Conservation (phyloP, 2,888 invertebrate genomes). For the Philereme vetulata region DNA sequence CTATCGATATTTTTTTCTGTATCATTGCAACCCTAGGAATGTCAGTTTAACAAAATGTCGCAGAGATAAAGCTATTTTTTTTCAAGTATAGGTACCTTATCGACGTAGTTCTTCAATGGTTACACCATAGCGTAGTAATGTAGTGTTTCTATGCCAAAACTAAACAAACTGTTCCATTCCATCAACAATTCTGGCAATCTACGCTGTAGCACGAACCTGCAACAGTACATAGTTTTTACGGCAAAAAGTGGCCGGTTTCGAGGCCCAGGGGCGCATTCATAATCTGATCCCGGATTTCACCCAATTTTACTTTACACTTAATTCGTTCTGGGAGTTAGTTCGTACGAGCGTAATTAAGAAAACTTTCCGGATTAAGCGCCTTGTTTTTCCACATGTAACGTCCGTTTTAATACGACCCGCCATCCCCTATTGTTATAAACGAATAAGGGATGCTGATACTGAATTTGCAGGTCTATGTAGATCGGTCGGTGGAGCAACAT, state of each 20-base stretch:
- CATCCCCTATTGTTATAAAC: constrained; percentile 37
- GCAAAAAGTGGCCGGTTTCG: constrained; percentile 21
- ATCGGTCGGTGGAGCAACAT: constrained; percentile 59
- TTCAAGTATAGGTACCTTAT: too few species aligned
- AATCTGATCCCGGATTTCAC: constrained; percentile 66
- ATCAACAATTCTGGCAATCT: constrained; percentile 10
- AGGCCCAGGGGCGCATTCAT: constrained; percentile 51
- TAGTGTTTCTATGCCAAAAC: not conserved
- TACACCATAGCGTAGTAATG: too few species aligned
- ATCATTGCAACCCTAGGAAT: too few species aligned
- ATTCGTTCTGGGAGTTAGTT: constrained; percentile 79
- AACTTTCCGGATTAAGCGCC: constrained; percentile 79
- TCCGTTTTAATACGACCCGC: constrained; percentile 50
- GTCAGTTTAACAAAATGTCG: too few species aligned
- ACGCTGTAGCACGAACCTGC: not conserved
- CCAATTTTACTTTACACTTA: constrained; percentile 69
- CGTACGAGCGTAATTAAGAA: constrained; percentile 77
- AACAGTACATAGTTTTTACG: constrained; percentile 9
- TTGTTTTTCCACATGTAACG: constrained; percentile 71
- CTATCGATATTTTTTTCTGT: too few species aligned
- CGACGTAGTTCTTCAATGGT: too few species aligned
- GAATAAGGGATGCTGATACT: constrained; percentile 23
- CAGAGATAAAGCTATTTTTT: too few species aligned
- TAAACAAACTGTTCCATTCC: not conserved
- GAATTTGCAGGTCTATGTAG: constrained; percentile 46